A percentile compares a stretch with the other conserved stretches of the same genome.
Evolutionary conservation across 2,113 vertebrate genomes (phyloP).

Genomic region (Callipepla squamata): DNA sequence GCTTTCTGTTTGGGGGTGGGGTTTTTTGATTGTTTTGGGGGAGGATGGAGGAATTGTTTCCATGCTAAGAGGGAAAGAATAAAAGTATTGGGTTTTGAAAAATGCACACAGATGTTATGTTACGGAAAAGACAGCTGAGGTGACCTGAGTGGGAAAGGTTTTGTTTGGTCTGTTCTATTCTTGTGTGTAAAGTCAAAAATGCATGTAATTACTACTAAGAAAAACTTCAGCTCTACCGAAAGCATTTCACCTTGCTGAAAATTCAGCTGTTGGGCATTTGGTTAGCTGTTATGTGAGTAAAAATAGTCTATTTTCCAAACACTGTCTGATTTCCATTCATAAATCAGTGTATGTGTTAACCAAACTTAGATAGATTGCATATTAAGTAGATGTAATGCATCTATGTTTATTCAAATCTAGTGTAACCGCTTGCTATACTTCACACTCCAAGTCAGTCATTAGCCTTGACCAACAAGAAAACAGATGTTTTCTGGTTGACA

Average conservation of each 20-base stretch:
- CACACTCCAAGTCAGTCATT: background rate
- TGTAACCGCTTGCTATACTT: background rate
- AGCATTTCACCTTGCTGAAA: background rate
- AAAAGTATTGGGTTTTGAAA: background rate
- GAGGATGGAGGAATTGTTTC: conserved; percentile 26
- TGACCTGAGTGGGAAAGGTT: conserved; percentile 48
- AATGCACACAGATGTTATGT: background rate
- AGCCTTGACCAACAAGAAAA: background rate
- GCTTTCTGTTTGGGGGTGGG: background rate
- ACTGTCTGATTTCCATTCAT: conserved; percentile 52
- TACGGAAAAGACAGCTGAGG: conserved; percentile 51
- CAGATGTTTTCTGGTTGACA: background rate
- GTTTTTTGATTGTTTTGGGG: background rate
- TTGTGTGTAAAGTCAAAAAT: conserved; percentile 5
- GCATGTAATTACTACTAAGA: conserved; percentile 8
- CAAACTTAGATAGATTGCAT: conserved; percentile 25
- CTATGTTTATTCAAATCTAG: background rate
- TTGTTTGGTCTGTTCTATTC: conserved; percentile 39
- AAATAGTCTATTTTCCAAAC: conserved; percentile 10
- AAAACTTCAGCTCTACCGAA: background rate
- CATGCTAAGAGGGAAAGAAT: background rate
- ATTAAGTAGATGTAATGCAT: background rate
- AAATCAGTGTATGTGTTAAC: conserved; percentile 30
- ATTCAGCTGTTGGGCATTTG: background rate
- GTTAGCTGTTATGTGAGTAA: conserved; percentile 19